Base-by-base conservation (phyloP, 2,113 vertebrate species). In the Dryoscopus gambensis region DNA sequence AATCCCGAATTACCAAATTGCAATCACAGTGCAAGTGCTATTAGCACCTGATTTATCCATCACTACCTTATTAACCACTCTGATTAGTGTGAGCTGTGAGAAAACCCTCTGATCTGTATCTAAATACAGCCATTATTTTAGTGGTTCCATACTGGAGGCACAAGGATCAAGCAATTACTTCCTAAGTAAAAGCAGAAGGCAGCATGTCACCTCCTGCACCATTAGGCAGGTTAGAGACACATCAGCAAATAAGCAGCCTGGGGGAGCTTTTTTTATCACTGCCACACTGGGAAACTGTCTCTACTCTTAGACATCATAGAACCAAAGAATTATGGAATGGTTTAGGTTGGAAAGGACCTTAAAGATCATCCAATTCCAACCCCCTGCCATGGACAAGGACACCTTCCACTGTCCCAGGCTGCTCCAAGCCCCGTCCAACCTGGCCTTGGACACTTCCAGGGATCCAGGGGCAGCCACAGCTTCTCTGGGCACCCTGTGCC, bases 401-500 rank as follows among this genome's bases (percentile, higher is more conserved):
- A 42, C 1, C 22, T 70, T 0, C 56, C 42, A 28, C 15, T 2
- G 0, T 0, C 3, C 55, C 21, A 62, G 4, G 3, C 0, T 6
- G 5, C 31, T 90, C 63, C 53, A 46, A 59, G 15, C 15, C 33
- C 28, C 0, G 0, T 46, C 39, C 40, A 84, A 0, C 15, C 31
- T 10, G 10, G 12, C 17, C 22, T 33, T 33, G 71, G 35, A 1
- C 42, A 70, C 7, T 70, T 1, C 22, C 64, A 84, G 40, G 56
- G 22, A 69, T 49, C 37, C 71, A 52, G 56, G 18, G 12, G 35
- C 35, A 90, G 47, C 42, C 64, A 44, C 64, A 77, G 49, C 31
- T 84, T 3, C 63, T 55, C 63, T 55, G 55, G 20, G 9, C 8
- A 90, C 3, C 25, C 22, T 63, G 22, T 62, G 47, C 53, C 78